phyloP scores from a whole-genome alignment of 2,113 vertebrate species.

The Nestor notabilis region DNA sequence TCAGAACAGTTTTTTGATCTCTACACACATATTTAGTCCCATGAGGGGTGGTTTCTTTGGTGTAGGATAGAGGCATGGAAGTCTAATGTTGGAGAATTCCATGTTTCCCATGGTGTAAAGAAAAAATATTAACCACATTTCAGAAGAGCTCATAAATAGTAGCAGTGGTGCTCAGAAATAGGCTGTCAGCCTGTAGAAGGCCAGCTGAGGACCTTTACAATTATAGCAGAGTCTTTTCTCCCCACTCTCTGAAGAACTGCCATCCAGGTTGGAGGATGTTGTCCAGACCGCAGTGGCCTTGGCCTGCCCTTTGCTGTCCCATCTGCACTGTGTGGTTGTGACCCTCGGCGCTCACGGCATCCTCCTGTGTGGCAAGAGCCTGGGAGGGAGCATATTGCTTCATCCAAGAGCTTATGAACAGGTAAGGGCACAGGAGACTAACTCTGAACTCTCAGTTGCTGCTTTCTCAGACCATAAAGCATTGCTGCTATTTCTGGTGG shows the following conservation, averaged over 20 bases:
- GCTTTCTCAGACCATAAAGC: not conserved
- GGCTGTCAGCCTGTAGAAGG: not conserved
- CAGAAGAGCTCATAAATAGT: not conserved
- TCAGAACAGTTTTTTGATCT: not conserved
- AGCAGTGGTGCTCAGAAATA: not conserved
- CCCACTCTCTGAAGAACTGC: conserved; percentile 64
- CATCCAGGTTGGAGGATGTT: conserved; percentile 71
- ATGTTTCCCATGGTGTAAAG: not conserved
- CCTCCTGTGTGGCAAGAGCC: conserved; percentile 80
- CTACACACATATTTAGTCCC: not conserved
- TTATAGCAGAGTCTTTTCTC: not conserved
- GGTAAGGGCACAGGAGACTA: conserved; percentile 50
- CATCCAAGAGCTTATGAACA: conserved; percentile 45
- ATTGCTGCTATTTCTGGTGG: not conserved
- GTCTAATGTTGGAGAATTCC: not conserved
- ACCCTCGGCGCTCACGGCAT: conserved; percentile 82
- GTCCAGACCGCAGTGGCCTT: conserved; percentile 75
- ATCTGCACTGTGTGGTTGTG: conserved; percentile 84
- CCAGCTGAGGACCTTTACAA: not conserved
- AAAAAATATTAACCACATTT: not conserved
- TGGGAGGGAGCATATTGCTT: conserved; percentile 74
- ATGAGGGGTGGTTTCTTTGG: not conserved
- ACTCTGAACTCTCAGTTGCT: not conserved
- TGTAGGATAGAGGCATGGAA: not conserved
- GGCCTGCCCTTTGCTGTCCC: conserved; percentile 84